These are phyloP conservation scores for human DNA, from an alignment of 2,113 vertebrate genomes.

Conservation along the genomic window GRCh38 chr9:136690001-136690500, in stretches of 20 bases:
- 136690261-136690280: neutral
- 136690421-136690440: neutral
- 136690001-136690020: neutral
- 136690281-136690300: neutral
- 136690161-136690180: neutral
- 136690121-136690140: fast-evolving
- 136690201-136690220: neutral
- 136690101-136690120: no score
- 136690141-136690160: fast-evolving
- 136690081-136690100: fast-evolving
- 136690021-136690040: no score
- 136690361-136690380: neutral
- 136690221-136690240: slow-evolving; percentile 20
- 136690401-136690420: neutral
- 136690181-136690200: fast-evolving
- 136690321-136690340: neutral
- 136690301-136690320: neutral
- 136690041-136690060: fast-evolving
- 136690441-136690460: neutral
- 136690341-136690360: neutral
- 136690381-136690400: neutral
- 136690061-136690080: neutral
- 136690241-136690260: neutral
- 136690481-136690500: no score
- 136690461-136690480: neutral